Evolutionary conservation across 2,113 vertebrate genomes (phyloP).

Genomic region (Dipodomys ordii): DNA sequence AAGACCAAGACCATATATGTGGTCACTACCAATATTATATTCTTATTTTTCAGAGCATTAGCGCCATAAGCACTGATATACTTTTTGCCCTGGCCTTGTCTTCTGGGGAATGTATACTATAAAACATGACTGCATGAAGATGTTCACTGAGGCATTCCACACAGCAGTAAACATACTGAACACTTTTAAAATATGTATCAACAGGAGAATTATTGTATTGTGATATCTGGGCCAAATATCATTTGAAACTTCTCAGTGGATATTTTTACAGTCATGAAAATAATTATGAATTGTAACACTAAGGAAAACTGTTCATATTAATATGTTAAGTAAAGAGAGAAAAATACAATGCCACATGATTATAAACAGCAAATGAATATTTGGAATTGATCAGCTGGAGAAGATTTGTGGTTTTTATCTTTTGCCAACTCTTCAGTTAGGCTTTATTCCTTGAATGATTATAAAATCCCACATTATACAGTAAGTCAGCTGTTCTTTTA

Average conservation of each 20-base stretch:
- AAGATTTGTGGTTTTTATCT: not conserved
- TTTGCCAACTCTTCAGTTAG: conserved; percentile 32
- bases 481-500: not conserved
- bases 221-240: conserved; percentile 1
- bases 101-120: not conserved
- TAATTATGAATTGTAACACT: not conserved
- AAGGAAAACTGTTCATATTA: not conserved
- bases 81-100: not conserved
- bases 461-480: conserved; percentile 24
- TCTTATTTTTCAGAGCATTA: not conserved
- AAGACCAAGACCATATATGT: not conserved
- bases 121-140: not conserved
- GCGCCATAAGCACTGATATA: not conserved
- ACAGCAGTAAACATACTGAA: not conserved
- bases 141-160: not conserved
- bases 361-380: not conserved
- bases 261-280: not conserved
- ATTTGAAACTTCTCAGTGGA: not conserved
- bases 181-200: not conserved
- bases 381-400: not conserved
- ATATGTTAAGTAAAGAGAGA: not conserved
- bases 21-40: not conserved
- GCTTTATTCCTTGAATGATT: conserved; percentile 34
- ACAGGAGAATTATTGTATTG: not conserved
- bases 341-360: not conserved